These are phyloP conservation scores for Hiodon tergisus DNA, from an alignment of 2,113 vertebrate species.

Conservation along the genomic window DNA sequence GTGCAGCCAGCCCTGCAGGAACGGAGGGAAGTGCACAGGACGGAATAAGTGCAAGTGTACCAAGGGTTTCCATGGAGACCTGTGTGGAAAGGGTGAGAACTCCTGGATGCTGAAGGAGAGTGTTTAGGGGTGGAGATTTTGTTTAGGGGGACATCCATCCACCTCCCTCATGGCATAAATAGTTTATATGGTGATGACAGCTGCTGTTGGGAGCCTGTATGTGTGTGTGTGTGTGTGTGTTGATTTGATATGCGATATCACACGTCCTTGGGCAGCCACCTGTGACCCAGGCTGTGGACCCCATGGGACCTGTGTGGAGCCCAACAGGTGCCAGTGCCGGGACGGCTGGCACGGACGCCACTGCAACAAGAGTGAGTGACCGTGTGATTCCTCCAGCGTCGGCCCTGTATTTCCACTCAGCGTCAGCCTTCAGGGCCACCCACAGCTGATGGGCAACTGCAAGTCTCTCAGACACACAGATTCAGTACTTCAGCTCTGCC, in stretches of 20 bases:
- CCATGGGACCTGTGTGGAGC: slow-evolving; percentile 72
- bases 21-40: slow-evolving; percentile 83
- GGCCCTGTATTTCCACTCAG: neutral
- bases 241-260: slow-evolving; percentile 25
- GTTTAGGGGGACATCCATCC: neutral
- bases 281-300: slow-evolving; percentile 74
- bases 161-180: neutral
- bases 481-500: neutral
- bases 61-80: slow-evolving; percentile 82
- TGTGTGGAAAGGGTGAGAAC: slow-evolving; percentile 80
- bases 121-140: neutral
- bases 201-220: neutral
- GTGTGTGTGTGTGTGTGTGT: slow-evolving; percentile 19
- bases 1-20: slow-evolving; percentile 75
- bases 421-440: slow-evolving; percentile 17
- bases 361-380: slow-evolving; percentile 82
- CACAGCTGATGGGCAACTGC: slow-evolving; percentile 27
- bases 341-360: slow-evolving; percentile 79
- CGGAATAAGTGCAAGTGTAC: slow-evolving; percentile 83
- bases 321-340: slow-evolving; percentile 78
- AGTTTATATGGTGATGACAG: slow-evolving; percentile 1
- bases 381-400: accelerated
- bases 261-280: slow-evolving; percentile 63
- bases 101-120: neutral
- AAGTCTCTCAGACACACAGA: neutral